phyloP scores from a whole-genome alignment of 2,888 invertebrate genomes.

The Slavum lentiscoides region DNA sequence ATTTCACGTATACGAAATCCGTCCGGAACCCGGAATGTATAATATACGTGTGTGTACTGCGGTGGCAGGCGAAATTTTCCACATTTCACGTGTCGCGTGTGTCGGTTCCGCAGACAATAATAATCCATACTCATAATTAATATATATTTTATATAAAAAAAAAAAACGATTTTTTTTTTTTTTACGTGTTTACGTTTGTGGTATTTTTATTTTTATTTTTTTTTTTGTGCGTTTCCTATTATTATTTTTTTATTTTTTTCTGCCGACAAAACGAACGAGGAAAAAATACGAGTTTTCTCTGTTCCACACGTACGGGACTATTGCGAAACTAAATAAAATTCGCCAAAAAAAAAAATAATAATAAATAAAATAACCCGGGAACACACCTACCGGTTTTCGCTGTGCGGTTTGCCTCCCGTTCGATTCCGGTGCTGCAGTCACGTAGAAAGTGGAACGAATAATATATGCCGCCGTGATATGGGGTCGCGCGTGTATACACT shows the following conservation, averaged over 20 bases:
- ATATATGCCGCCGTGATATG: slow-evolving; percentile 26
- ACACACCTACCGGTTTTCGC: neutral
- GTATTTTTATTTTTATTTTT: neutral
- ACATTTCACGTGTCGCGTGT: neutral
- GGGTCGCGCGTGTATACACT: slow-evolving; percentile 17
- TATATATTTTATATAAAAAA: neutral
- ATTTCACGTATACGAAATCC: too few relatives aligned
- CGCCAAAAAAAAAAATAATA: too few relatives aligned
- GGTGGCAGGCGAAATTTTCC: slow-evolving; percentile 12
- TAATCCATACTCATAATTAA: slow-evolving; percentile 38
- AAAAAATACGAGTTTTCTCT: slow-evolving; percentile 33
- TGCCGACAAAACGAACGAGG: neutral
- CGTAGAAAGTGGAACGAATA: slow-evolving; percentile 53
- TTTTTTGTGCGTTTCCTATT: too few relatives aligned
- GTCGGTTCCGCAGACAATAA: slow-evolving; percentile 20
- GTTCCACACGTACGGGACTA: slow-evolving; percentile 44
- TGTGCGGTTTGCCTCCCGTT: neutral
- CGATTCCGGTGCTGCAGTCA: slow-evolving; percentile 25
- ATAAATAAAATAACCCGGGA: neutral
- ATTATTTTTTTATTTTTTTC: neutral
- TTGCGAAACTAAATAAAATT: slow-evolving; percentile 33
- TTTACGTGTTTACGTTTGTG: neutral
- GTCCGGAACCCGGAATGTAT: slow-evolving; percentile 2
- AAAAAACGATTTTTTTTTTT: slow-evolving; percentile 13
- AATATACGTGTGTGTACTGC: too few relatives aligned